Conservation (phyloP, 2,888 invertebrate genomes). For the Catocala sponsa region DNA sequence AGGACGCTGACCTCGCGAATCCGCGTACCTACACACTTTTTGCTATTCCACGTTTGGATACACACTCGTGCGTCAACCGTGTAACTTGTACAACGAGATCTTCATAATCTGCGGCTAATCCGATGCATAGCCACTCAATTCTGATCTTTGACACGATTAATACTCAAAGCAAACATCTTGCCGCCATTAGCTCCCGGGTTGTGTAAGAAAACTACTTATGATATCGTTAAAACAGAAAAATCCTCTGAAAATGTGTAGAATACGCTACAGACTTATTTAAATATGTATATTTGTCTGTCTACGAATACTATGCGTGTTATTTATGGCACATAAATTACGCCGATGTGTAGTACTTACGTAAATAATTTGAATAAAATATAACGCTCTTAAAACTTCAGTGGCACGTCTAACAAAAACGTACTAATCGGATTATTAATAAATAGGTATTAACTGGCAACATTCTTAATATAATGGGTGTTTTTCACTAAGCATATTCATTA, state of each 20-base stretch:
- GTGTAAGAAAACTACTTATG: conserved; percentile 32
- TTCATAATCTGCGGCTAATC: conserved; percentile 32
- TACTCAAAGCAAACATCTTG: conserved; percentile 23
- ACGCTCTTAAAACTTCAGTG: conserved; percentile 22
- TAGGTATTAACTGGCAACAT: conserved; percentile 22
- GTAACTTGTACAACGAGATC: conserved; percentile 47
- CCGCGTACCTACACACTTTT: conserved; percentile 67
- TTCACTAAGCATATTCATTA: conserved; percentile 57
- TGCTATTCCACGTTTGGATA: conserved; percentile 54
- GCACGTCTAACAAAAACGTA: conserved; percentile 15
- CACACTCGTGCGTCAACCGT: conserved; percentile 51
- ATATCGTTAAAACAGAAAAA: conserved; percentile 23
- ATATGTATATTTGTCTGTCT: conserved; percentile 17
- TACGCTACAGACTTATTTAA: conserved; percentile 6
- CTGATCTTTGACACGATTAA: conserved; percentile 20
- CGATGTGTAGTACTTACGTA: conserved; percentile 19
- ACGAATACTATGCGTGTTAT: conserved; percentile 28
- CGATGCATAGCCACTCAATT: background rate
- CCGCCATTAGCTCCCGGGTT: conserved; percentile 31
- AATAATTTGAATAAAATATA: conserved; percentile 36
- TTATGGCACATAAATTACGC: conserved; percentile 31
- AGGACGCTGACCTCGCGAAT: conserved; percentile 80
- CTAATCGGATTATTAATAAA: conserved; percentile 25
- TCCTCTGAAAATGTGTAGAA: conserved; percentile 4
- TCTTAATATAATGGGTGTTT: conserved; percentile 33